Evolutionary conservation across 2,113 vertebrate species (phyloP).

Genomic region (Trichomycterus rosablanca): DNA sequence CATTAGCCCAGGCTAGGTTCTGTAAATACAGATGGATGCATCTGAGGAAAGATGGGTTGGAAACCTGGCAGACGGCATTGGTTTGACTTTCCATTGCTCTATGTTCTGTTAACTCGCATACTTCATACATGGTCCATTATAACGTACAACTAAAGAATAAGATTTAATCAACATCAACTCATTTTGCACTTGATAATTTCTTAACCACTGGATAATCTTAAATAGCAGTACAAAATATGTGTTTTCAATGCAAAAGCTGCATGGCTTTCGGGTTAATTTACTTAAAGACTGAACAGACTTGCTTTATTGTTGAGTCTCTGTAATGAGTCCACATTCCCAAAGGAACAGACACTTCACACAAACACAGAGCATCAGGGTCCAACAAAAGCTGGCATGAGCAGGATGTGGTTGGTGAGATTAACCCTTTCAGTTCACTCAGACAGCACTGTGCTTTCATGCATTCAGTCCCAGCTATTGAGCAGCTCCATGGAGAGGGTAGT

Average conservation of each 20-base stretch:
- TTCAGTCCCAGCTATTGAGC: neutral
- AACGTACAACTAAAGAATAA: no score
- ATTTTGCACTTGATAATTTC: no score
- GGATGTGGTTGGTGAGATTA: constrained; percentile 44
- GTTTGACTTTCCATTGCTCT: constrained; percentile 10
- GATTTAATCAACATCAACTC: no score
- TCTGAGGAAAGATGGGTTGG: neutral
- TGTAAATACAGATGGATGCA: constrained; percentile 15
- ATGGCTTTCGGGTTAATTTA: no score
- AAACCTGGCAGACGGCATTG: constrained; percentile 28
- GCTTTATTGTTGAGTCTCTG: no score
- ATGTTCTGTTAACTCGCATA: no score
- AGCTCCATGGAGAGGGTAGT: constrained; percentile 1
- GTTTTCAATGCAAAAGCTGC: no score
- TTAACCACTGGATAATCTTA: no score
- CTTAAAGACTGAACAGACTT: no score
- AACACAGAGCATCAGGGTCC: constrained; percentile 20
- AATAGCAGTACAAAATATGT: no score
- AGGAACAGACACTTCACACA: constrained; percentile 49
- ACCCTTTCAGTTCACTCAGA: constrained; percentile 40
- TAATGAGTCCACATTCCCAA: constrained; percentile 53
- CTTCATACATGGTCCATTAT: no score
- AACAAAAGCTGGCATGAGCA: constrained; percentile 44
- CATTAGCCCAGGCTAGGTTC: constrained; percentile 31
- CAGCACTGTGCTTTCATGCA: constrained; percentile 11